Base-by-base conservation (phyloP, 2,113 vertebrate genomes). In the Macquaria ambigua region DNA sequence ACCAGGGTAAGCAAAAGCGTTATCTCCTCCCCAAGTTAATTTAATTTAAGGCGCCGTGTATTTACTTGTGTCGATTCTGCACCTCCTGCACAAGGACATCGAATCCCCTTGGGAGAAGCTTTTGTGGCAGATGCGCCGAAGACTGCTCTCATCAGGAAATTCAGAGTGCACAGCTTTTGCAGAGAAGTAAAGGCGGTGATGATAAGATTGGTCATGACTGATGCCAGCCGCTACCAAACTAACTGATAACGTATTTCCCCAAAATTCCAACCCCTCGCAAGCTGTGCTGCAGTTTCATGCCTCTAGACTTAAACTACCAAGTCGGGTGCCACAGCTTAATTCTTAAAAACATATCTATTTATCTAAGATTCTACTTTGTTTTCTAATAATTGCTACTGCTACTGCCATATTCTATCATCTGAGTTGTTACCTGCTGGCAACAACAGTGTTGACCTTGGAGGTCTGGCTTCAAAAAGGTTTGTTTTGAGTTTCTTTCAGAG, bases 121-220 rank as follows among this genome's bases (percentile, higher is more conserved):
- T 88, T 87, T 89, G 75, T 88, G 71, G 85, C 81, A 74, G 78
- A 75, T 83, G 78, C 69, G 56, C 73, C 39, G 50, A 78, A 88
- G 43, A 79, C 71, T 83, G 71, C 76, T 82, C 78, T 90, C 80
- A 58, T 82, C 63, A 87, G 61, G 72, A 89, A 82, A 85, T 75
- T 83, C 82, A 83, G 77, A 89, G 78, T 73, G 50, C 59, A 79
- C 83, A 62, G 69, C 72, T 89, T 90, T 88, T 77, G 69, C 87
- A 84, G 82, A 74, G 55, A 25, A 83, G 67, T 28, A 81, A 80
- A 82, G 37, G 48, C 25, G 20, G 18, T 23, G 74, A 78, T 83
- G 88, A 93, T 92, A 86, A 89, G 87, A 87, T 87, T 84, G 78
- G 82, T 76, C 77, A 83, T 70, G 78, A 73, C 78, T 85, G 70